These are phyloP conservation scores for Grallaria varia DNA, from an alignment of 2,113 vertebrate genomes.

Conservation along the genomic window DNA sequence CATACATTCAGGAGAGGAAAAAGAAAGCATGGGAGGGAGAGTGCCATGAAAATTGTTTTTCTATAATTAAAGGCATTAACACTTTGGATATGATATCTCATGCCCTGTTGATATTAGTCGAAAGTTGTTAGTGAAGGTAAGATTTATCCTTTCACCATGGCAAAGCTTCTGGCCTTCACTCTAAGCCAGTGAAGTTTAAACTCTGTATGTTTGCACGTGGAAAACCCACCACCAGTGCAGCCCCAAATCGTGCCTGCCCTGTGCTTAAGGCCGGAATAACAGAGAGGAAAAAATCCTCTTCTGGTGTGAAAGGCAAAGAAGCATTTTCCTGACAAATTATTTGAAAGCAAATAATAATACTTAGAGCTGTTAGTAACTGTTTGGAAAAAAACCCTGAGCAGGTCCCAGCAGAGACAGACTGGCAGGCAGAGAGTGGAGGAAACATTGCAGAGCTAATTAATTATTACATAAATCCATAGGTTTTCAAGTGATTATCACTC, in stretches of 20 bases:
- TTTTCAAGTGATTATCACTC: conserved; percentile 18
- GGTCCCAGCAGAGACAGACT: not conserved
- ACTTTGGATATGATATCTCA: not conserved
- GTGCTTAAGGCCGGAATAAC: not conserved
- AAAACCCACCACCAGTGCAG: not conserved
- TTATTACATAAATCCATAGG: conserved; percentile 31
- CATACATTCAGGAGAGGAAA: not conserved
- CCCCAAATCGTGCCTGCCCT: not conserved
- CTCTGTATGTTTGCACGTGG: not conserved
- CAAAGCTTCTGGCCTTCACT: not conserved
- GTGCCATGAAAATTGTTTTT: not conserved
- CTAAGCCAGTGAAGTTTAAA: not conserved
- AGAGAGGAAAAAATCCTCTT: not conserved
- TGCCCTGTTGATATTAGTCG: not conserved
- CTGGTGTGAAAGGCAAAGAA: not conserved
- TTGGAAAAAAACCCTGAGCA: not conserved
- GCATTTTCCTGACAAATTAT: not conserved
- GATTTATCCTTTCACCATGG: not conserved
- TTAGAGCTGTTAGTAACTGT: conserved; percentile 7
- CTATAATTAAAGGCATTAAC: not conserved
- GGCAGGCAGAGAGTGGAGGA: not conserved
- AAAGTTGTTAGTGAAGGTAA: not conserved
- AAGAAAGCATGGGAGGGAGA: not conserved
- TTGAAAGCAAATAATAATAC: conserved; percentile 10
- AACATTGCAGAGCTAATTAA: conserved; percentile 27